Evolutionary conservation across 2,113 vertebrate genomes (phyloP), one percentile per base, ranked within the genome.

Genomic region (Oreocharis arfaki): DNA sequence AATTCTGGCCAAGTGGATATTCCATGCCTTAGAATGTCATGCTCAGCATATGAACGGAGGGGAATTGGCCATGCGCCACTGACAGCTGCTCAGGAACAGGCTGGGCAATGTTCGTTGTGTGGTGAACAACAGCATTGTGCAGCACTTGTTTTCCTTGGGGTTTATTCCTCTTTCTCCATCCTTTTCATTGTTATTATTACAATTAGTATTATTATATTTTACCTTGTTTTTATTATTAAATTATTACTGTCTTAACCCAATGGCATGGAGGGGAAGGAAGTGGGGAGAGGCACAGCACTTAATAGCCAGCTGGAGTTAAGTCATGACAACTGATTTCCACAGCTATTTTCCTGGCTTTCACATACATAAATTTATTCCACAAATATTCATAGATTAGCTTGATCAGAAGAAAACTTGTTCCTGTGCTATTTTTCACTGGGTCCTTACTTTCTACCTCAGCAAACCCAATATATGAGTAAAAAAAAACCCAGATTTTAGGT

Each of bases 201-300:
- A 24, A 53, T 61, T n/a, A 32, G 3, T 37, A 52, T 33, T 52
- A 33, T 50, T 44, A 21, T 26, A 59, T 21, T 52, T 74, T 59
- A 39, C 5, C 24, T 46, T 39, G 35, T 39, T 67, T 67, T 16
- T 8, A 21, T n/a, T 67, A 33, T 24, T 74, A 14, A 75, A 50
- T 11, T 26, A n/a, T 52, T 59, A 11, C 5, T 44, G 10, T n/a
- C 19, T 67, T 39, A 67, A 74, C 18, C 3, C 60, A 37, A 3
- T 2, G 23, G 6, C 2, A 16, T 49, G 33, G 15, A 6, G 44
- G 10, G 7, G 4, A 3, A 1, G 27, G 11, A 49, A 57, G 33
- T 35, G 15, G 57, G 6, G 1, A 1, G 5, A 44, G 9, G 12
- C 10, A 52, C 3, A 3, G 11, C 17, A 44, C 9, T 42, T 37